Conservation (phyloP, 2,797 vertebrate species). For the Alfaro cultratus region DNA sequence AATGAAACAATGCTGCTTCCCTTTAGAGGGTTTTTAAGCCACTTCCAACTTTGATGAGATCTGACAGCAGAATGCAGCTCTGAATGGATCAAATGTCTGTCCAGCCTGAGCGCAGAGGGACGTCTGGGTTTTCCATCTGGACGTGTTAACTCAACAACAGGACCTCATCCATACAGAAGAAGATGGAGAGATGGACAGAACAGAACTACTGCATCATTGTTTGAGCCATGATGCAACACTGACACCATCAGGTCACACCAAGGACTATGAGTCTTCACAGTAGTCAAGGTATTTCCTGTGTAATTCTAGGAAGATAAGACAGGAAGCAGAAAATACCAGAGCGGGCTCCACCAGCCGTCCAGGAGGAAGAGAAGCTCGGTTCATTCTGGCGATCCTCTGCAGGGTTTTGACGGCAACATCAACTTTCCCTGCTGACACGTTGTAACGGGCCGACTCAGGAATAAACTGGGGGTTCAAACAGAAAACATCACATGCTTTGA, state of each 20-base stretch:
- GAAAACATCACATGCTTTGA: background rate
- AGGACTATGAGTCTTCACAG: background rate
- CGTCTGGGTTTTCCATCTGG: too few species aligned
- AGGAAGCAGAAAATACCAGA: conserved; percentile 69
- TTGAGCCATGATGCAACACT: background rate
- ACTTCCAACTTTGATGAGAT: background rate
- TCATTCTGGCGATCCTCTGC: conserved; percentile 85
- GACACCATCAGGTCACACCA: background rate
- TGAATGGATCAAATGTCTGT: too few species aligned
- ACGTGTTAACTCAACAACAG: background rate
- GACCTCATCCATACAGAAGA: background rate
- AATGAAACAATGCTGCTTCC: background rate
- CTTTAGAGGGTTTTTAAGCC: background rate
- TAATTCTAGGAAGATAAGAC: background rate
- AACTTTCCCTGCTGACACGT: conserved; percentile 86
- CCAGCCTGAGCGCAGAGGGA: too few species aligned
- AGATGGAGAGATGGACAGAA: background rate
- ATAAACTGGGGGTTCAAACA: conserved; percentile 78
- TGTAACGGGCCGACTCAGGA: conserved; percentile 91
- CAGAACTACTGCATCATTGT: background rate
- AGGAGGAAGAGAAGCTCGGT: conserved; percentile 79
- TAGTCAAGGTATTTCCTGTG: background rate
- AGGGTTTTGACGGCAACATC: conserved; percentile 83
- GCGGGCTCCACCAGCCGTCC: conserved; percentile 82
- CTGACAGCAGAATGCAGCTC: background rate